These are phyloP conservation scores for Alca torda DNA, from an alignment of 2,797 vertebrate species.

Conservation along the genomic window DNA sequence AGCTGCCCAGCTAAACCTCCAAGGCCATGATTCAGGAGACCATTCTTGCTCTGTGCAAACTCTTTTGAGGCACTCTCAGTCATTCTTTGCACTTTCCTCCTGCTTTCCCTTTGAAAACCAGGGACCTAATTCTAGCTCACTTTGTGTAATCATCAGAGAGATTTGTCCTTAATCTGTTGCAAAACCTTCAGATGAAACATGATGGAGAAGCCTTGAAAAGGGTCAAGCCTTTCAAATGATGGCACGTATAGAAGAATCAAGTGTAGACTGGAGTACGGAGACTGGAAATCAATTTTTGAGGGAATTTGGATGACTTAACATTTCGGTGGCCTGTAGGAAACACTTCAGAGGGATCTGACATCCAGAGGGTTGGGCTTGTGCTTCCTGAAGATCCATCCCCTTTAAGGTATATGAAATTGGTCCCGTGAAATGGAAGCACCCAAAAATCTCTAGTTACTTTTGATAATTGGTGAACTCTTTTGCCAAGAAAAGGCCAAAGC, in stretches of 20 bases:
- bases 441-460: background rate
- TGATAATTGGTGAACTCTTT: background rate
- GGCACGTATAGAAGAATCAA: background rate
- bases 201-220: background rate
- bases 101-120: background rate
- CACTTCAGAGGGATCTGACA: background rate
- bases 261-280: rapidly evolving
- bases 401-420: background rate
- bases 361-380: background rate
- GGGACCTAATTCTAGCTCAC: background rate
- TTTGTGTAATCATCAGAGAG: background rate
- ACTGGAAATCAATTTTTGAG: background rate
- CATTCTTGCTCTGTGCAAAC: background rate
- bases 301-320: background rate
- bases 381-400: background rate
- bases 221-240: background rate
- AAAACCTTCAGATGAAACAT: background rate
- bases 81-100: background rate
- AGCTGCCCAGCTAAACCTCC: background rate
- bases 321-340: background rate
- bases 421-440: background rate
- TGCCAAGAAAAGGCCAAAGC: background rate
- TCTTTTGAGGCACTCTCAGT: background rate
- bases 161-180: background rate
- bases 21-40: background rate